These are phyloP conservation scores for Atherix ibis DNA, from an alignment of 2,888 invertebrate species.

Conservation along the genomic window DNA sequence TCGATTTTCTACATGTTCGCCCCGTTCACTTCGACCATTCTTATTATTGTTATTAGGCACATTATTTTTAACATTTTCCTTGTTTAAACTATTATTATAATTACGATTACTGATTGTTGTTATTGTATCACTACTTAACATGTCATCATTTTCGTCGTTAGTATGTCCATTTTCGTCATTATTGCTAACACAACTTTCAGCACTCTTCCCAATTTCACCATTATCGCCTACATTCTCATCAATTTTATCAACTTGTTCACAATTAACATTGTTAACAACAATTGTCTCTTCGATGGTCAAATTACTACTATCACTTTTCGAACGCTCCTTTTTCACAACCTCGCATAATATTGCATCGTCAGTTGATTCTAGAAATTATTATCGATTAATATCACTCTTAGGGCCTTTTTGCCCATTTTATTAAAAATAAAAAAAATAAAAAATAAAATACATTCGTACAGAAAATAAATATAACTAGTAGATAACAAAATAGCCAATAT, in stretches of 20 bases:
- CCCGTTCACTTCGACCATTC: not conserved
- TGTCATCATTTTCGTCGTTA: not conserved
- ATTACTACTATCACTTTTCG: slow-evolving; percentile 10
- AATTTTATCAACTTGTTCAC: not conserved
- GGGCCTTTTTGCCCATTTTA: not conserved
- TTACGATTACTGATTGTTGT: too few relatives aligned
- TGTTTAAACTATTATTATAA: not conserved
- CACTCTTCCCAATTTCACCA: not conserved
- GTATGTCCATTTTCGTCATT: not conserved
- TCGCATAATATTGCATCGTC: slow-evolving; percentile 3
- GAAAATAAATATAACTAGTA: not conserved
- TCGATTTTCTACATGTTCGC: not conserved
- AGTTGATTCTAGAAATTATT: slow-evolving; percentile 1
- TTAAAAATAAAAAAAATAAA: not conserved
- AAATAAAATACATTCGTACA: not conserved
- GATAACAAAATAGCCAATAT: too few relatives aligned
- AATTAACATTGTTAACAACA: slow-evolving; percentile 4
- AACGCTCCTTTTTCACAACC: not conserved
- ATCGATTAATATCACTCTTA: not conserved
- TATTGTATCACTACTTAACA: slow-evolving; percentile 1
- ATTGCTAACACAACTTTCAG: not conserved
- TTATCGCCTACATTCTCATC: not conserved
- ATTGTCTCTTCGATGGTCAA: slow-evolving; percentile 8
- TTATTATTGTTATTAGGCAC: not conserved
- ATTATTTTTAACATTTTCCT: not conserved